Evolutionary conservation across 2,797 vertebrate genomes (phyloP).

Genomic region (Prionace glauca): DNA sequence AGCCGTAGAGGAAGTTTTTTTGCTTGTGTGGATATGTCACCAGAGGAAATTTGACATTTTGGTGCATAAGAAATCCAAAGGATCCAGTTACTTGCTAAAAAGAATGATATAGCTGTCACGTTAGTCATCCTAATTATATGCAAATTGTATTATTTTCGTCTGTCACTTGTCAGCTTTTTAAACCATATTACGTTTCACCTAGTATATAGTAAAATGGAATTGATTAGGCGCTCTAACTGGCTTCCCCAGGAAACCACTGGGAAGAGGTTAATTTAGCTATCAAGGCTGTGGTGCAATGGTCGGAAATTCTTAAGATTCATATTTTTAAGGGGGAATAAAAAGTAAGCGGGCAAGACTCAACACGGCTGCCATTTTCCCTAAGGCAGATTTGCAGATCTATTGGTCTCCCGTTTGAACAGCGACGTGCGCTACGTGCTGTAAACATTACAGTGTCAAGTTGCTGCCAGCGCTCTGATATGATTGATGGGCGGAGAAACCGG

Average conservation of each 20-base stretch:
- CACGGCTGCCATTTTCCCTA: conserved; percentile 8
- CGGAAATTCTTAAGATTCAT: background rate
- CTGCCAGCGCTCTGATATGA: background rate
- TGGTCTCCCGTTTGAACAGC: background rate
- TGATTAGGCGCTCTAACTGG: background rate
- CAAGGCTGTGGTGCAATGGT: background rate
- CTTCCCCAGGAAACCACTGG: background rate
- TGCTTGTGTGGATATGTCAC: background rate
- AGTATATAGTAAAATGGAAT: background rate
- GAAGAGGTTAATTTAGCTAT: background rate
- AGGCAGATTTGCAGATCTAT: background rate
- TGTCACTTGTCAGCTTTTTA: background rate
- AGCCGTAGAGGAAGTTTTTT: background rate
- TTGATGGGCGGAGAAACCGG: conserved; percentile 11
- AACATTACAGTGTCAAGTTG: background rate
- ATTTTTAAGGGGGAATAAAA: background rate
- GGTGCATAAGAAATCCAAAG: background rate
- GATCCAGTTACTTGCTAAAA: background rate
- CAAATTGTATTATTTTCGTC: background rate
- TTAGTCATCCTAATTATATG: background rate
- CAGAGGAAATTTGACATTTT: background rate
- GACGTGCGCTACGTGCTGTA: conserved; percentile 25
- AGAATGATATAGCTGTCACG: background rate
- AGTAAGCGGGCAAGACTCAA: background rate
- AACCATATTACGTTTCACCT: background rate